Percentiles rank a stretch among this genome's conserved stretches.
These are phyloP conservation scores for Acrocyrtus sp. DNA, from an alignment of 2,888 invertebrate species.

Conservation along the genomic window DNA sequence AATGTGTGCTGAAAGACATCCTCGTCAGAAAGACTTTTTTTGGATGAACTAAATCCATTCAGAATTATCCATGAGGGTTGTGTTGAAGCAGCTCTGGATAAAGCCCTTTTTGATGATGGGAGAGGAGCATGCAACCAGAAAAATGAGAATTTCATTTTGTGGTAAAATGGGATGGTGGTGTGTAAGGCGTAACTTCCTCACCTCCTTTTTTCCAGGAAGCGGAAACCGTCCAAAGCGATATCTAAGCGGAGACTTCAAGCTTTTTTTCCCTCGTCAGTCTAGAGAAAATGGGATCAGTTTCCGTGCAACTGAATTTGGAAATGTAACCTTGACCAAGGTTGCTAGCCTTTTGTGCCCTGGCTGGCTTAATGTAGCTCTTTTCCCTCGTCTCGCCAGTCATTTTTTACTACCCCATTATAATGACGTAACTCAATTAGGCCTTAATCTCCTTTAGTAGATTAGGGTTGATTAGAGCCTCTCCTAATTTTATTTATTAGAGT, in stretches of 20 bases:
- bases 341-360: too few species aligned
- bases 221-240: conserved; percentile 27
- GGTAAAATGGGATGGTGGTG: conserved; percentile 23
- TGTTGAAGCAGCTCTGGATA: too few species aligned
- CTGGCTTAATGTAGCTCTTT: too few species aligned
- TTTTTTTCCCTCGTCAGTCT: neutral
- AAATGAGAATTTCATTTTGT: neutral
- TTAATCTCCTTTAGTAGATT: conserved; percentile 38
- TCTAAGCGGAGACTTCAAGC: too few species aligned
- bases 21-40: neutral
- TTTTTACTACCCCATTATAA: conserved; percentile 1
- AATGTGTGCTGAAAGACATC: neutral
- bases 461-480: conserved; percentile 32
- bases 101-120: too few species aligned
- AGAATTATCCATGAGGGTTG: neutral
- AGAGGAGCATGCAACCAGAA: neutral
- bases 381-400: too few species aligned
- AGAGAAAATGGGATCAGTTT: neutral
- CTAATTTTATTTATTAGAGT: conserved; percentile 22
- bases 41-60: conserved; percentile 13
- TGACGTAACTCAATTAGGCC: conserved; percentile 20
- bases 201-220: conserved; percentile 20
- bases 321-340: conserved; percentile 38
- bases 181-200: conserved; percentile 41
- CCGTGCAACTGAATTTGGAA: neutral